Evolutionary conservation across 2,888 invertebrate species (phyloP), one percentile per base, ranked within the genome.

Genomic region (Siphlonurus alternatus): DNA sequence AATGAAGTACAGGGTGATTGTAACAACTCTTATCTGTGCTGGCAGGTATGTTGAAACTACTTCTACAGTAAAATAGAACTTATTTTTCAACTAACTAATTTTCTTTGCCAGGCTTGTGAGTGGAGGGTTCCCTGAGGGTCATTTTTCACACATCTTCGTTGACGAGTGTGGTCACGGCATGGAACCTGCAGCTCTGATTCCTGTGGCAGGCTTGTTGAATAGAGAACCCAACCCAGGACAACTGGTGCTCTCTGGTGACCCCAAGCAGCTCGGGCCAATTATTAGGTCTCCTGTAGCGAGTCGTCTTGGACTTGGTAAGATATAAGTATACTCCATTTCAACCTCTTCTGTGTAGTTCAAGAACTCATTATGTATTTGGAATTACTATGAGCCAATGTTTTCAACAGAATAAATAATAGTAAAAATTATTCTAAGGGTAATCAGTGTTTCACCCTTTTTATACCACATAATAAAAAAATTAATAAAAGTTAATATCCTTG

Each of bases 131-230:
- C 25, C 53, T 2, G 24, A 71, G 1, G 74, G 74, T 23, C 79
- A 82, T 69, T 87, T 86, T 72, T 79, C 83, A 1, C 85, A 88
- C 71, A 77, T 87, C 5, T 86, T 89, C 72, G 80, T 89, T 59
- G 89, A 89, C 71, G 89, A 89, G 76, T 86, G 85, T 19, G 88
- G 87, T 0, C 88, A 89, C 71, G 82, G 85, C 0, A 80, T 79
- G 2, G 88, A 88, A 74, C 81, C 86, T 0, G 87, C 87, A 72
- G 77, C 80, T n/a, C 71, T 84, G 59, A 80, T 86, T 69, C 82
- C 85, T 2, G 75, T 82, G 53, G 76, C 76, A 66, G 73, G 73
- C 2, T 75, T 74, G 19, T 22, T 67, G 20, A 64, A 66, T 5
- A 23, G 19, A 2, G 60, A 19, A n/a, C 7, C 18, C 15, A 38